phyloP scores from a whole-genome alignment of 2,113 vertebrate genomes.

The Corapipo altera region DNA sequence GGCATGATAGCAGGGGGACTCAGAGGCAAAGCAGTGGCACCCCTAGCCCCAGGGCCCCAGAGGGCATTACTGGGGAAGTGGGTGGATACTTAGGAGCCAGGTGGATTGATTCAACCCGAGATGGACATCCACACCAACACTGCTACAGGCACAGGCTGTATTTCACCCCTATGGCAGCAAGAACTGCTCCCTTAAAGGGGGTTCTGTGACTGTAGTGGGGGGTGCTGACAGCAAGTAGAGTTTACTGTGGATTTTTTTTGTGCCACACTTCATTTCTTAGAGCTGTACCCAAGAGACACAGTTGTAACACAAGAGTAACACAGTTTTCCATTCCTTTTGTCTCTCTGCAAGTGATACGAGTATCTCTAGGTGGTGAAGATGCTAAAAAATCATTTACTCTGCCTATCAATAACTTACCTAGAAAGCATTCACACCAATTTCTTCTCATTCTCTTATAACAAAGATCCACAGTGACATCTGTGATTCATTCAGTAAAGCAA shows the following conservation, averaged over 20 bases:
- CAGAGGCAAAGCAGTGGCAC: background rate
- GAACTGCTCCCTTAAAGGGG: background rate
- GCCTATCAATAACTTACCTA: background rate
- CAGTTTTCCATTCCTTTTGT: background rate
- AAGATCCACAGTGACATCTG: background rate
- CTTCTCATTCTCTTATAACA: background rate
- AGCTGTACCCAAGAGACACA: background rate
- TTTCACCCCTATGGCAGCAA: background rate
- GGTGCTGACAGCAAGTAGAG: accelerated
- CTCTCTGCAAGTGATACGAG: background rate
- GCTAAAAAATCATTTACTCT: background rate
- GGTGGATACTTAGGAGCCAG: background rate
- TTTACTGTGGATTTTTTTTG: background rate
- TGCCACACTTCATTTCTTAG: background rate
- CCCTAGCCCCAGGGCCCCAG: background rate
- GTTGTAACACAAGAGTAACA: background rate
- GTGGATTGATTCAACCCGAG: background rate
- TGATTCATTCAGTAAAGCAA: background rate
- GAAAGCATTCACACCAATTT: background rate
- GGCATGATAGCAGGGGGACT: accelerated
- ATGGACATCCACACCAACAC: background rate
- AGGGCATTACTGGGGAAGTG: background rate
- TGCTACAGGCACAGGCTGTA: background rate
- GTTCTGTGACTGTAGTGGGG: background rate
- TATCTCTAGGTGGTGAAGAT: background rate